Evolutionary conservation across 2,797 vertebrate species (phyloP).

Genomic region (Sebastes hubbsi): DNA sequence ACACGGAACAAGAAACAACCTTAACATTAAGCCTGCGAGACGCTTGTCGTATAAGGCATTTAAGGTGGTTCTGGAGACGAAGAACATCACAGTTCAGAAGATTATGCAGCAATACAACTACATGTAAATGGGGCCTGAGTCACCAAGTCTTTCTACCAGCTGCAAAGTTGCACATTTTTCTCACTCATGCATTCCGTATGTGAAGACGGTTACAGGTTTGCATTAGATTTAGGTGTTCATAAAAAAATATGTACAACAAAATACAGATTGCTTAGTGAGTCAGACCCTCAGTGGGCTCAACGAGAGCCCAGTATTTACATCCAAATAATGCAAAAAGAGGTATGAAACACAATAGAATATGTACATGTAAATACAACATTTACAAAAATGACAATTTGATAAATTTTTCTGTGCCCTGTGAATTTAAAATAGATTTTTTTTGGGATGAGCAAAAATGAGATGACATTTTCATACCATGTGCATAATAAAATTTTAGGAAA

Average conservation of each 20-base stretch:
- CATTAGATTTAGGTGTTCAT: constrained; percentile 42
- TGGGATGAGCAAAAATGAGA: constrained; percentile 16
- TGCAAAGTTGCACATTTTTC: constrained; percentile 51
- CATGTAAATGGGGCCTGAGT: constrained; percentile 68
- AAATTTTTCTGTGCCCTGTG: constrained; percentile 30
- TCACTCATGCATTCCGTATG: constrained; percentile 32
- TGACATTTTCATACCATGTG: constrained; percentile 29
- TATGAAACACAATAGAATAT: constrained; percentile 67
- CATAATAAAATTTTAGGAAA: constrained; percentile 36
- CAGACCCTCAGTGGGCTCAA: constrained; percentile 42
- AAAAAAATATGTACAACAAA: constrained; percentile 47
- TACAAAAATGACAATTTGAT: constrained; percentile 54
- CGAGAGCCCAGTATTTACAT: constrained; percentile 58
- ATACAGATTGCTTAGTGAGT: constrained; percentile 52
- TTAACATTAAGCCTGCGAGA: constrained; percentile 66
- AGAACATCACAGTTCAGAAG: constrained; percentile 66
- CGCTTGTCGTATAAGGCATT: constrained; percentile 83
- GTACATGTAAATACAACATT: constrained; percentile 75
- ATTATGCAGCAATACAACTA: constrained; percentile 65
- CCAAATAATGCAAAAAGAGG: constrained; percentile 64
- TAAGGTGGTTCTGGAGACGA: constrained; percentile 78
- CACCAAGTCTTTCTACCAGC: constrained; percentile 51
- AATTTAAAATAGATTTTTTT: constrained; percentile 29
- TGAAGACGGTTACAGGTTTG: constrained; percentile 44
- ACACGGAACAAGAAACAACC: constrained; percentile 59